phyloP scores from a whole-genome alignment of 1,140 invertebrate genomes.

The Sitobion miscanthi region DNA sequence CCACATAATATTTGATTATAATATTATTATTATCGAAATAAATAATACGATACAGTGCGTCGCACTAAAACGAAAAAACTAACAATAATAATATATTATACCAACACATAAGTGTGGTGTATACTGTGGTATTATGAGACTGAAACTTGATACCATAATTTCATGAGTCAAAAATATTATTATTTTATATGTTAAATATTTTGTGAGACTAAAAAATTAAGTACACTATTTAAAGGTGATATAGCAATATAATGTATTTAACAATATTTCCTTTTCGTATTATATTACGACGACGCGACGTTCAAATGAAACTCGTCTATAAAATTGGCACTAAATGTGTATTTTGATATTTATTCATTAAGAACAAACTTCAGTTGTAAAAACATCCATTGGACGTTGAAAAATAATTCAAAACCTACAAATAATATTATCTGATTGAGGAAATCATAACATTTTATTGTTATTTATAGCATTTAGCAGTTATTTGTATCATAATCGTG shows the following conservation, averaged over 20 bases:
- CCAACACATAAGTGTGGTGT: background rate
- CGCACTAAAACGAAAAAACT: background rate
- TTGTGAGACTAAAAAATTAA: background rate
- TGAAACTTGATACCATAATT: background rate
- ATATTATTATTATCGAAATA: background rate
- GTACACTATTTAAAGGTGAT: background rate
- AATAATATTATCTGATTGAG: background rate
- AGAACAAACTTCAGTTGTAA: background rate
- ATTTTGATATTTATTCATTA: background rate
- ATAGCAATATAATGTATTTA: background rate
- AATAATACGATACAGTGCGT: background rate
- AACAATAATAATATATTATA: background rate
- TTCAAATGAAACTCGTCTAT: background rate
- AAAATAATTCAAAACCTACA: background rate
- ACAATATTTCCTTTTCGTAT: background rate
- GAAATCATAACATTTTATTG: constrained; percentile 4
- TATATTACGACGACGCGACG: background rate
- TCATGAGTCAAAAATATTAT: background rate
- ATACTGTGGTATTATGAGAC: background rate
- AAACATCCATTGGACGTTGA: background rate
- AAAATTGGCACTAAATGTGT: background rate
- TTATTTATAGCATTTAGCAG: no score
- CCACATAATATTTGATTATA: background rate
- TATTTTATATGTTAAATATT: background rate
- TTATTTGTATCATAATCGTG: background rate